Evolutionary conservation across 2,888 invertebrate species (phyloP).

Genomic region (Microplitis deprimator): DNA sequence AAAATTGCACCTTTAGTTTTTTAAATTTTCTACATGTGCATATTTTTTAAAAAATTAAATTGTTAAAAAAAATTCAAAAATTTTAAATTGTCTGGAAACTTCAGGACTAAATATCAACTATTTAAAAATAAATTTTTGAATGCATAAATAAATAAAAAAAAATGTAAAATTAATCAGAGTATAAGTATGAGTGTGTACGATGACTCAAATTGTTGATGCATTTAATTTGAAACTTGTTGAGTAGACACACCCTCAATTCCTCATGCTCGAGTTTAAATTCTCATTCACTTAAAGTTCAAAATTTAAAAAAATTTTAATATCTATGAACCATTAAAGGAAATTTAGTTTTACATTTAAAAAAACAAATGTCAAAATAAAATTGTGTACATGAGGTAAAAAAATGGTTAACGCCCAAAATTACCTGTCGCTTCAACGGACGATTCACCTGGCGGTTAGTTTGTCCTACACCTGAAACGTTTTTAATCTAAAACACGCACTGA

Average conservation of each 20-base stretch:
- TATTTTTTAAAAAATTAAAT: no score
- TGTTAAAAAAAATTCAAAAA: no score
- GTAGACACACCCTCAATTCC: neutral
- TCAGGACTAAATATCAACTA: no score
- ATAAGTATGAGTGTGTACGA: neutral
- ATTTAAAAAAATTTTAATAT: neutral
- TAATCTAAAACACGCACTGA: conserved; percentile 6
- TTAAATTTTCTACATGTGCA: no score
- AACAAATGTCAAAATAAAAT: neutral
- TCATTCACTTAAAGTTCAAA: neutral
- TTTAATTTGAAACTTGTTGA: neutral
- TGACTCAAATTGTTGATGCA: neutral
- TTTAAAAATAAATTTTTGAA: no score
- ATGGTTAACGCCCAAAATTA: conserved; percentile 60
- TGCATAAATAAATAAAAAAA: no score
- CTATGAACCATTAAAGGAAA: neutral
- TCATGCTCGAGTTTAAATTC: neutral
- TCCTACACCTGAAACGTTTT: conserved; percentile 45
- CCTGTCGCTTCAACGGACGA: conserved; percentile 50
- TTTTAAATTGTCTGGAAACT: no score
- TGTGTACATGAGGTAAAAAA: neutral
- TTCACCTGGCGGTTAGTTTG: conserved; percentile 43
- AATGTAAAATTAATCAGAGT: neutral
- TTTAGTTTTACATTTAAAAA: neutral
- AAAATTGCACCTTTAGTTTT: no score